Percentiles rank a stretch among this genome's conserved stretches.
Conservation (phyloP, 2,888 invertebrate genomes). For the Caradrina clavipalpis region DNA sequence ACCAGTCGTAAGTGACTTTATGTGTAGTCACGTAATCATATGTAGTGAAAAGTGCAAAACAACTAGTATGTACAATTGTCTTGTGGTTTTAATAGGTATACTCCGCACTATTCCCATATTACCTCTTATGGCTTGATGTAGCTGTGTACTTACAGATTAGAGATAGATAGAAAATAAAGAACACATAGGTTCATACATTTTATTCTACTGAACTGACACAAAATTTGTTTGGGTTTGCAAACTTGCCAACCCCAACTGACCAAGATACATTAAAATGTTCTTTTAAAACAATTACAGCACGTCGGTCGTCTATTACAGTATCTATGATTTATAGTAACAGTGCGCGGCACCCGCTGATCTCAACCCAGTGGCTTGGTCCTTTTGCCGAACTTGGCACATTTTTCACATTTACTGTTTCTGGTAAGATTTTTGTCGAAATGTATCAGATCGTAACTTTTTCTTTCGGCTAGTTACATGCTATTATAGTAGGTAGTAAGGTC, state of each 20-base stretch:
- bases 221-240: no score
- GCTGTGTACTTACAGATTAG: no score
- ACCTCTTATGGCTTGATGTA: no score
- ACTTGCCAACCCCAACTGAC: neutral
- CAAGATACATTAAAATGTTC: neutral
- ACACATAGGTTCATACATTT: no score
- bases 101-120: no score
- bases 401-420: slow-evolving; percentile 24
- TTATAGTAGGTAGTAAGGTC: neutral
- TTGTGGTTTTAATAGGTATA: no score
- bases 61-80: neutral
- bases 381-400: slow-evolving; percentile 16
- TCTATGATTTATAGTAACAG: slow-evolving; percentile 10
- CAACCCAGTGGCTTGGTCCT: neutral
- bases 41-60: neutral
- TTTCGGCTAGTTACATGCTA: no score
- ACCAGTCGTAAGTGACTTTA: neutral
- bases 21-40: neutral
- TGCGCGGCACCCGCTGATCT: neutral
- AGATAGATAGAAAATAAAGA: no score
- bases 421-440: neutral
- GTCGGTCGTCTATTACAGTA: neutral
- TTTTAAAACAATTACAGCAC: neutral
- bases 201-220: no score
- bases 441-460: no score